These are phyloP conservation scores for Aporrectodea caliginosa DNA, from an alignment of 1,140 invertebrate genomes.

Conservation along the genomic window DNA sequence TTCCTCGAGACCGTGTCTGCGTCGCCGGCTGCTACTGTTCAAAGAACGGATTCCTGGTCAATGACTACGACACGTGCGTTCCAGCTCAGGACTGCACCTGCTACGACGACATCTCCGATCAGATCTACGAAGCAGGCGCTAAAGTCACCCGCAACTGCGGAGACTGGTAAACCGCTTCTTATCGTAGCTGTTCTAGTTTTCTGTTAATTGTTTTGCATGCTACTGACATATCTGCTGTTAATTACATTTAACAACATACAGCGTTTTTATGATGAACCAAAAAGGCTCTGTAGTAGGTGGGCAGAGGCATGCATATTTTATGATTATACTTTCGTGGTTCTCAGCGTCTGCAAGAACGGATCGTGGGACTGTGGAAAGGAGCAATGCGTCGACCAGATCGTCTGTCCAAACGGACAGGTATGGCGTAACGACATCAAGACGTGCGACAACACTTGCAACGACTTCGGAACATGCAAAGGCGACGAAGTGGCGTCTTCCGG, in stretches of 20 bases:
- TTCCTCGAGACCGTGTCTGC: not conserved
- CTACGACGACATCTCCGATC: conserved; percentile 18
- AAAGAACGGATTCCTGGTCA: not conserved
- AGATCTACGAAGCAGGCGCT: not conserved
- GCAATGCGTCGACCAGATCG: conserved; percentile 11
- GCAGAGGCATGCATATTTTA: too few relatives aligned
- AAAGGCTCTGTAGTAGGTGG: too few relatives aligned
- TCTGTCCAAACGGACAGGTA: conserved; percentile 31
- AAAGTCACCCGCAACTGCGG: conserved; percentile 7
- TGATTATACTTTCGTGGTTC: too few relatives aligned
- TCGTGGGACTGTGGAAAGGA: conserved; percentile 9
- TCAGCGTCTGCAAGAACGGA: conserved; percentile 11
- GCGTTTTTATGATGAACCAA: too few relatives aligned
- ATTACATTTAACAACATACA: too few relatives aligned
- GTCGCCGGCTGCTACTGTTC: conserved; percentile 8
- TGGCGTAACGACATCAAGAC: conserved; percentile 15
- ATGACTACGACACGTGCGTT: conserved; percentile 12
- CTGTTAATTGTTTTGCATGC: too few relatives aligned
- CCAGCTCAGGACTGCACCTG: conserved; percentile 22
- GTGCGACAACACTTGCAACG: conserved; percentile 3
- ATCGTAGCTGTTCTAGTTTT: too few relatives aligned
- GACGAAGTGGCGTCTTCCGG: not conserved
- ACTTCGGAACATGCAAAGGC: not conserved
- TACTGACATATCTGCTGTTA: too few relatives aligned
- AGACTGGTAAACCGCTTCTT: conserved; percentile 25